Evolutionary conservation across 1,140 invertebrate genomes (phyloP).

Genomic region (Eupristina koningsbergeri): DNA sequence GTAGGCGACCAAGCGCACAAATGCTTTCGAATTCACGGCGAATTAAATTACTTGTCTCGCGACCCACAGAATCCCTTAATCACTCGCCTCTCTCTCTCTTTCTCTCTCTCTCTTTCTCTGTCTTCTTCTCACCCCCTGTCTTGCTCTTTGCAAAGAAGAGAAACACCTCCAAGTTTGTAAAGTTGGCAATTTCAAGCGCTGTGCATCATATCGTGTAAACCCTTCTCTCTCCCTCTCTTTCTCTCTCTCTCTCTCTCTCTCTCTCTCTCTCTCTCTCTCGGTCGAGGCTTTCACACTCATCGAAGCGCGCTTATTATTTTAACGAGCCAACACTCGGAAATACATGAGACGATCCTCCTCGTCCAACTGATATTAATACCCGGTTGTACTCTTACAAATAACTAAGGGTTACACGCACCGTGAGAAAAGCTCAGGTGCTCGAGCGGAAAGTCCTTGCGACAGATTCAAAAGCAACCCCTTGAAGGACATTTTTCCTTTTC

Average conservation of each 20-base stretch:
- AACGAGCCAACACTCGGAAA: slow-evolving; percentile 53
- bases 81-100: slow-evolving; percentile 42
- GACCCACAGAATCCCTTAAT: slow-evolving; percentile 48
- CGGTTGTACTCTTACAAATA: not conserved
- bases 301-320: slow-evolving; percentile 62
- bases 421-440: slow-evolving; percentile 64
- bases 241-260: not conserved
- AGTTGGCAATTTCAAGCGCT: slow-evolving; percentile 32
- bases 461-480: slow-evolving; percentile 42
- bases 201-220: slow-evolving; percentile 17
- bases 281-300: slow-evolving; percentile 51
- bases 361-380: slow-evolving; percentile 59
- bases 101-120: slow-evolving; percentile 39
- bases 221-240: not conserved
- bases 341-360: slow-evolving; percentile 36
- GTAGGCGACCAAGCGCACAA: slow-evolving; percentile 2
- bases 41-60: slow-evolving; percentile 48
- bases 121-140: slow-evolving; percentile 25
- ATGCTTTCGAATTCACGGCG: slow-evolving; percentile 17
- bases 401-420: slow-evolving; percentile 43
- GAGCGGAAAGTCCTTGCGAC: slow-evolving; percentile 35
- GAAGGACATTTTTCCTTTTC: slow-evolving; percentile 23
- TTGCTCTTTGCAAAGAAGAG: slow-evolving; percentile 24
- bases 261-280: not conserved
- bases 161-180: slow-evolving; percentile 24